Base-by-base conservation (phyloP, 2,113 vertebrate species). In the Eurypyga helias region DNA sequence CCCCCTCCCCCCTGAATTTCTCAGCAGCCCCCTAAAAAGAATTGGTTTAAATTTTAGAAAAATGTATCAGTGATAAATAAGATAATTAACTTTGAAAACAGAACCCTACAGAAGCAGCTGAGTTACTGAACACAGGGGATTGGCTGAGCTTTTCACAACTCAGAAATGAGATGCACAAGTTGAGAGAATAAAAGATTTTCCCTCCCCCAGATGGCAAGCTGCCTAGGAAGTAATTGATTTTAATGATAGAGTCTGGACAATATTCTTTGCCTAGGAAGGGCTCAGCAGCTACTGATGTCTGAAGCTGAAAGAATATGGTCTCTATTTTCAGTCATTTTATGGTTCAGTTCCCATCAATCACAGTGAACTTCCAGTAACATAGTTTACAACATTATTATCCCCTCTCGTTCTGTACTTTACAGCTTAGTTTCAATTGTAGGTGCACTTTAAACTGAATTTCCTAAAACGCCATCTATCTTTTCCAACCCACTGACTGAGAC, bases 381-480 rank as follows among this genome's bases (percentile, higher is more conserved):
- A 49, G 19, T 51, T 88, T 76, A 77, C 26, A 92, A 61, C 48
- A 60, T 72, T 49, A 57, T 85, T 89, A 75, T 45, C 38, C 4
- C 18, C 61, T 79, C 49, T 80, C 75, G n/a, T 67, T 69, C n/a
- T 69, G 26, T 24, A 49, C 58, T 93, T 91, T 38, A 80, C 33
- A 69, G 64, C 82, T 95, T 83, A 71, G 36, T 88, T 95, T 93
- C 57, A 65, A 51, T 72, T 86, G 69, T 61, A 87, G 70, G 29
- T 84, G 72, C 60, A 66, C 87, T 93, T 94, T 31, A 72, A 91
- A 67, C 48, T 66, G 36, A 90, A 85, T 87, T 97, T 96, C 77
- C 65, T 66, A 60, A 71, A 87, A 77, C 7, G 2, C 41, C 33
- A 82, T 83, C 21, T 89, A 61, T 89, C 69, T 91, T 92, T 83